Conservation (phyloP, 2,797 vertebrate species). For the Poeciliopsis presidionis region DNA sequence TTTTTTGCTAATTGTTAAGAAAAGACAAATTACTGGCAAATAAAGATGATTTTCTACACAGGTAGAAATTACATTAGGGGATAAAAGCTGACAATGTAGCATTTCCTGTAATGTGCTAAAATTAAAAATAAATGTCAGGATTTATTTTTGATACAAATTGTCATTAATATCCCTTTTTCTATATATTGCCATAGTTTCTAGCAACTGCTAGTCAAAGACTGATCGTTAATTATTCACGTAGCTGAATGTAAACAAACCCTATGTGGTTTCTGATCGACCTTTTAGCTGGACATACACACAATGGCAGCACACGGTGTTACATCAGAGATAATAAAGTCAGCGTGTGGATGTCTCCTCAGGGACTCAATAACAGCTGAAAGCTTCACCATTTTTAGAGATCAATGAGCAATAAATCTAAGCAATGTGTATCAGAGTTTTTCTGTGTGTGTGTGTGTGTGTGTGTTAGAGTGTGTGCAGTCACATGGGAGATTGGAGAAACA, state of each 20-base stretch:
- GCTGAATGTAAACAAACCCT: constrained; percentile 66
- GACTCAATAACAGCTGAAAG: constrained; percentile 23
- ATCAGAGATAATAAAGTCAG: constrained; percentile 54
- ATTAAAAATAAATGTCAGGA: not conserved
- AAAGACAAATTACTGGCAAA: not conserved
- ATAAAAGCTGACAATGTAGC: not conserved
- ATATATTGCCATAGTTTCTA: not conserved
- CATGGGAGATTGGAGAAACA: constrained; percentile 28
- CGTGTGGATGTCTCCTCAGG: constrained; percentile 63
- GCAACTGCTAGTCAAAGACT: not conserved
- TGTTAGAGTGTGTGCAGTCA: constrained; percentile 13
- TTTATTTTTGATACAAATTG: not conserved
- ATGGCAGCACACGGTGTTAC: constrained; percentile 53
- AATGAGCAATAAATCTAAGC: not conserved
- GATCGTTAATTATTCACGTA: constrained; percentile 67
- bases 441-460: not conserved
- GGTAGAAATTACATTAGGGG: not conserved
- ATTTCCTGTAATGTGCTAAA: not conserved
- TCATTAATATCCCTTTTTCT: not conserved
- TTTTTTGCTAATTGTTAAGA: not conserved
- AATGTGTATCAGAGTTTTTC: not conserved
- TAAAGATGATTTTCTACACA: not conserved
- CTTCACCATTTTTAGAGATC: not conserved
- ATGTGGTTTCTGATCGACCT: constrained; percentile 63
- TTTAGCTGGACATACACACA: constrained; percentile 29